A percentile compares a stretch with the other conserved stretches of the same genome.
Conservation (phyloP, 2,113 vertebrate species). For the Oncorhynchus tshawytscha region DNA sequence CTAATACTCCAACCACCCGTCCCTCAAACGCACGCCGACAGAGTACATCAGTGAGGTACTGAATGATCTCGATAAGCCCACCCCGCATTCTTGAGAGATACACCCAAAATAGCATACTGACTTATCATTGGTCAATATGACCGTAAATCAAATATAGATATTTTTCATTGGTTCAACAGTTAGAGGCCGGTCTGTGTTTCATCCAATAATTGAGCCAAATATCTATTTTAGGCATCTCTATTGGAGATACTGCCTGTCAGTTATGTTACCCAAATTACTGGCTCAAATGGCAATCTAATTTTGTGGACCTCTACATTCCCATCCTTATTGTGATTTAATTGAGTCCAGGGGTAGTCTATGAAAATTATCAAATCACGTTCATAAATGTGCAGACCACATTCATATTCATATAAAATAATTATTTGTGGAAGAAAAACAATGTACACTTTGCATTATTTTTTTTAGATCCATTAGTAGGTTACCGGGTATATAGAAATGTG, state of each 20-base stretch:
- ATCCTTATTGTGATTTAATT: no score
- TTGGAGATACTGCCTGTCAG: slow-evolving; percentile 43
- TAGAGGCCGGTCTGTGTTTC: slow-evolving; percentile 38
- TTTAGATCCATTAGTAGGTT: no score
- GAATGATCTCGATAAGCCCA: slow-evolving; percentile 76
- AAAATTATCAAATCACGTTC: no score
- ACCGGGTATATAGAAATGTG: no score
- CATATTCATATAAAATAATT: no score
- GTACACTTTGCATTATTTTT: no score
- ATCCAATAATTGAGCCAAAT: slow-evolving; percentile 45
- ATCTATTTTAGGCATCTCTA: slow-evolving; percentile 38
- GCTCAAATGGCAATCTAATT: no score
- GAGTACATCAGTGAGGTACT: slow-evolving; percentile 43
- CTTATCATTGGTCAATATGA: slow-evolving; percentile 28
- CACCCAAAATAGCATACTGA: slow-evolving; percentile 23
- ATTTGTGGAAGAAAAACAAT: no score
- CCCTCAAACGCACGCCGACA: slow-evolving; percentile 72
- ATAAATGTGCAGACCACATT: no score
- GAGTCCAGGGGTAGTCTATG: no score
- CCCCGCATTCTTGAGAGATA: slow-evolving; percentile 50
- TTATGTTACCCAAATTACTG: slow-evolving; percentile 38
- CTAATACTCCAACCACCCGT: slow-evolving; percentile 61
- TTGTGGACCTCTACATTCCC: no score
- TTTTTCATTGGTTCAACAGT: not conserved
- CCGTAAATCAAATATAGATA: slow-evolving; percentile 29